Percentiles rank a stretch among this genome's conserved stretches.
Conservation (phyloP, 2,113 vertebrate species). For the Centropus unirufus region DNA sequence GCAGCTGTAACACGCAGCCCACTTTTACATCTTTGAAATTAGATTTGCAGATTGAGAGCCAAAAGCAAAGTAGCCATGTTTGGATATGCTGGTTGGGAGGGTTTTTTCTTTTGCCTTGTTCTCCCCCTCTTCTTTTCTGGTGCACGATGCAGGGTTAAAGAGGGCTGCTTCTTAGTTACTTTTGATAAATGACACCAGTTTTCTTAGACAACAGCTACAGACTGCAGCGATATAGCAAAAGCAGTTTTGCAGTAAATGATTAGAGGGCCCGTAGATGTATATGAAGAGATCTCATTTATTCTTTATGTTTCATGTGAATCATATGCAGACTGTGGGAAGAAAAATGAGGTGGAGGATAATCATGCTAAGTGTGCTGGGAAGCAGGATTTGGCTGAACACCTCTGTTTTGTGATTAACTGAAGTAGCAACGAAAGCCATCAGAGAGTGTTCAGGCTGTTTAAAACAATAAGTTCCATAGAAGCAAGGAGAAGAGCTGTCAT, state of each 20-base stretch:
- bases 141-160: background rate
- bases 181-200: background rate
- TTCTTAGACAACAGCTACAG: background rate
- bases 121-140: accelerated
- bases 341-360: slow-evolving; percentile 52
- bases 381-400: slow-evolving; percentile 32
- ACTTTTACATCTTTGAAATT: slow-evolving; percentile 24
- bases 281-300: background rate
- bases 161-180: slow-evolving; percentile 1
- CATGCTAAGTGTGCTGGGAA: slow-evolving; percentile 33
- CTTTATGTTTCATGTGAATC: background rate
- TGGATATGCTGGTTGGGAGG: background rate
- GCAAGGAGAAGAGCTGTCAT: background rate
- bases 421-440: background rate
- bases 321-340: slow-evolving; percentile 33
- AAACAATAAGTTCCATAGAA: background rate
- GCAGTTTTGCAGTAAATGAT: background rate
- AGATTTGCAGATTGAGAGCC: slow-evolving; percentile 11
- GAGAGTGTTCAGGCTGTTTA: background rate
- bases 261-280: background rate
- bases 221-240: background rate
- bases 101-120: background rate
- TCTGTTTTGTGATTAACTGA: slow-evolving; percentile 32
- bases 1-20: slow-evolving; percentile 12
- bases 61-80: slow-evolving; percentile 41